Percentiles rank a stretch among this genome's conserved stretches.
These are phyloP conservation scores for Fissipunctia ypsillon DNA, from an alignment of 2,888 invertebrate species.

Conservation along the genomic window DNA sequence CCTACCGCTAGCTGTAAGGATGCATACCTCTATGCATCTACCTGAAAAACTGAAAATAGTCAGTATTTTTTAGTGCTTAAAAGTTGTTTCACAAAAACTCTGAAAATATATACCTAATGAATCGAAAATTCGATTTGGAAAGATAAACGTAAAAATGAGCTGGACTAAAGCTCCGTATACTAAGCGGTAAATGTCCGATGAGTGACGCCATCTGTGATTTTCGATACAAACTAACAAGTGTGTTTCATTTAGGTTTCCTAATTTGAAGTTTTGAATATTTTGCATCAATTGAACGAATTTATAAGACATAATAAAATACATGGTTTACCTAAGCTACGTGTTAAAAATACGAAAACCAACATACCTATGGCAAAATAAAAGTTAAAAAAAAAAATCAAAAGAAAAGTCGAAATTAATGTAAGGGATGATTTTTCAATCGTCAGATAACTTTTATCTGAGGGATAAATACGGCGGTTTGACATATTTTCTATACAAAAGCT, in stretches of 20 bases:
- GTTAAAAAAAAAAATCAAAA: background rate
- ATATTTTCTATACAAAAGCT: too few relatives aligned
- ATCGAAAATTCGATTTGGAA: background rate
- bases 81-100: background rate
- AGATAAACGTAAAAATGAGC: background rate
- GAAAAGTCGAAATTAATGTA: background rate
- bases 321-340: background rate
- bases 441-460: too few relatives aligned
- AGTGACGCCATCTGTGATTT: constrained; percentile 53
- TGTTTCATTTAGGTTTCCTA: background rate
- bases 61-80: background rate
- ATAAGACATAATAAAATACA: background rate
- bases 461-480: too few relatives aligned
- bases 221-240: constrained; percentile 18
- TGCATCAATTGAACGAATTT: background rate
- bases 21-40: background rate
- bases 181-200: background rate
- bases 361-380: background rate
- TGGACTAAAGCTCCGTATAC: background rate
- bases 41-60: background rate
- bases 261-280: background rate
- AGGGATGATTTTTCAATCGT: too few relatives aligned
- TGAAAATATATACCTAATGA: background rate
- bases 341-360: background rate
- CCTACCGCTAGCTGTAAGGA: background rate